Evolutionary conservation across 2,797 vertebrate genomes (phyloP).

Genomic region (Ctenopoma multispine): DNA sequence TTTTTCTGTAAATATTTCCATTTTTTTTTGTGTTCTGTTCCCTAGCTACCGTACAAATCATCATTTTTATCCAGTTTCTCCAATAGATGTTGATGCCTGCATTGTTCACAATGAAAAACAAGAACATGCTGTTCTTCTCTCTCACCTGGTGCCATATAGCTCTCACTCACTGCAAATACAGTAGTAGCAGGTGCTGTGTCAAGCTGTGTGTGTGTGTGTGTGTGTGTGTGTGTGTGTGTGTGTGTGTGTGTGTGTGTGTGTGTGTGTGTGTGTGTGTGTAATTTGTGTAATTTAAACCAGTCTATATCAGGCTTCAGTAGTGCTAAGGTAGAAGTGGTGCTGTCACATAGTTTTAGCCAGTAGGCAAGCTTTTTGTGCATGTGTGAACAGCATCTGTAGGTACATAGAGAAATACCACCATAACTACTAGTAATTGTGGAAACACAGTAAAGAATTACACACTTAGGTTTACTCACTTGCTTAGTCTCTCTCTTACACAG

Average conservation of each 20-base stretch:
- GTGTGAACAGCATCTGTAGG: not conserved
- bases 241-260: not conserved
- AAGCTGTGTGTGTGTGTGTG: constrained; percentile 14
- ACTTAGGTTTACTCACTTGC: constrained; percentile 28
- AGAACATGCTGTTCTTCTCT: constrained; percentile 48
- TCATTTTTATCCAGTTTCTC: constrained; percentile 9
- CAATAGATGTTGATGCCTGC: constrained; percentile 23
- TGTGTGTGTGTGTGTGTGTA: too few species aligned
- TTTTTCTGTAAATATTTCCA: not conserved
- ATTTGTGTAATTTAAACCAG: constrained; percentile 9
- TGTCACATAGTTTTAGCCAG: constrained; percentile 42
- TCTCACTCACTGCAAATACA: constrained; percentile 33
- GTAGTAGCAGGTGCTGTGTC: constrained; percentile 51
- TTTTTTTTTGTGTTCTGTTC: constrained; percentile 7
- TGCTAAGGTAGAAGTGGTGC: constrained; percentile 18
- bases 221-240: constrained; percentile 1
- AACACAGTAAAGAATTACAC: constrained; percentile 22
- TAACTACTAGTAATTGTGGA: constrained; percentile 23
- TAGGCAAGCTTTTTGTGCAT: not conserved
- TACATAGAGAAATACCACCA: constrained; percentile 16
- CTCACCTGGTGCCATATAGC: constrained; percentile 54
- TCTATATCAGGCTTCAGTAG: constrained; percentile 40
- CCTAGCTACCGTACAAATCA: constrained; percentile 7
- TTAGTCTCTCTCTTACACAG: constrained; percentile 11
- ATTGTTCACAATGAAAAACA: constrained; percentile 40